A percentile compares a stretch with the other conserved stretches of the same genome.
Conservation (phyloP, 1,140 invertebrate species). For the Helicorthomorpha holstii region DNA sequence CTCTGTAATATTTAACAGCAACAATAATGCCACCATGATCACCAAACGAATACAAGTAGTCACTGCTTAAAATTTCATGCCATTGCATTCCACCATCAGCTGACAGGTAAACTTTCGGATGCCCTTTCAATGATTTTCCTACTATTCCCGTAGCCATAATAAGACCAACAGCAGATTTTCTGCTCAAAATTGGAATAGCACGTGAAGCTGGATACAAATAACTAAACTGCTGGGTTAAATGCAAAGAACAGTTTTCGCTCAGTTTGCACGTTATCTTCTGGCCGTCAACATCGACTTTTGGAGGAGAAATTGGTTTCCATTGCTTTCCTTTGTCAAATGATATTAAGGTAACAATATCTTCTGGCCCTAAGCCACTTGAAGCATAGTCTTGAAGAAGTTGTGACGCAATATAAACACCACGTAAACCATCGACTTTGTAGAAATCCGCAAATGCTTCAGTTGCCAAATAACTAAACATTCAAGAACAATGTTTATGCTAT, state of each 20-base stretch:
- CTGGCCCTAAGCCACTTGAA: constrained; percentile 39
- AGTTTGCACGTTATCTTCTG: constrained; percentile 39
- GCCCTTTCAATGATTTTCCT: constrained; percentile 56
- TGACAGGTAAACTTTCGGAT: constrained; percentile 62
- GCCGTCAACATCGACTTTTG: constrained; percentile 43
- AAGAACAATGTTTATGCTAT: too few species aligned
- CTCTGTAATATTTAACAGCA: constrained; percentile 54
- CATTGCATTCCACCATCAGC: constrained; percentile 68
- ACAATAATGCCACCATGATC: constrained; percentile 78
- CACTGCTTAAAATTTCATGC: constrained; percentile 56
- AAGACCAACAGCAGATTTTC: constrained; percentile 67
- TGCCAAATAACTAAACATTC: constrained; percentile 43
- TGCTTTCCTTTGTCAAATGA: constrained; percentile 72
- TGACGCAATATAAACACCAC: constrained; percentile 77
- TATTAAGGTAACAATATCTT: constrained; percentile 60
- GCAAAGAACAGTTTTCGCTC: constrained; percentile 52
- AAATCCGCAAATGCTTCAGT: constrained; percentile 74
- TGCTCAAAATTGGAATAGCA: constrained; percentile 63
- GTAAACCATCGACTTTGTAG: constrained; percentile 66
- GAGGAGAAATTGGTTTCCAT: constrained; percentile 54
- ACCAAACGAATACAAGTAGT: constrained; percentile 73
- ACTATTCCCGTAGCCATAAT: constrained; percentile 65
- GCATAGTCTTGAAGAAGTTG: constrained; percentile 37
- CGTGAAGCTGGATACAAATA: constrained; percentile 59
- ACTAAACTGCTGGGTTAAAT: constrained; percentile 68